These are phyloP conservation scores for Drepanosiphum platanoidis DNA, from an alignment of 2,888 invertebrate genomes.

Conservation along the genomic window DNA sequence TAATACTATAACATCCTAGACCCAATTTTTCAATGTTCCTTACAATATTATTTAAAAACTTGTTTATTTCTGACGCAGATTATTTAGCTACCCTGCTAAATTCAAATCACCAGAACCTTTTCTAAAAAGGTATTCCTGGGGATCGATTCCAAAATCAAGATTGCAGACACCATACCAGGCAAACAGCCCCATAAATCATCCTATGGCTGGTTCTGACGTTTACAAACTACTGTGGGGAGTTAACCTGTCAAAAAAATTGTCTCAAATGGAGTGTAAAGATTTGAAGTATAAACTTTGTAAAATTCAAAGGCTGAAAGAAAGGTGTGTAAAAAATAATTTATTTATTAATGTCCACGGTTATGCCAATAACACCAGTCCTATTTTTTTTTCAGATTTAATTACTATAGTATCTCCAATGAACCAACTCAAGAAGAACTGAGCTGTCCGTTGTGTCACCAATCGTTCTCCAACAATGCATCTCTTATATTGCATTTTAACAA, in stretches of 20 bases:
- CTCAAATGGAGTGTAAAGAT: conserved; percentile 12
- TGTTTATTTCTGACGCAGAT: not conserved
- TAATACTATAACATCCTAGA: too few species aligned
- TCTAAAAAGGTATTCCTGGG: conserved; percentile 21
- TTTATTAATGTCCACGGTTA: not conserved
- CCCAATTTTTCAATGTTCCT: not conserved
- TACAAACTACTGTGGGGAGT: conserved; percentile 47
- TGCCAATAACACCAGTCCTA: too few species aligned
- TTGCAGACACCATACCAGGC: conserved; percentile 6
- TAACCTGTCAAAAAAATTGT: not conserved
- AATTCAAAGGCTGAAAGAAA: conserved; percentile 47
- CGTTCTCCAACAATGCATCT: conserved; percentile 11
- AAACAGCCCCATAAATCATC: conserved; percentile 32
- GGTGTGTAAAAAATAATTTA: not conserved
- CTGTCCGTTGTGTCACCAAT: conserved; percentile 40
- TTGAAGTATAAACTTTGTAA: conserved; percentile 32
- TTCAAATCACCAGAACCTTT: conserved; percentile 35
- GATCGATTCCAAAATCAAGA: conserved; percentile 23
- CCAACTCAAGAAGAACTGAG: not conserved
- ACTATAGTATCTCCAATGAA: not conserved
- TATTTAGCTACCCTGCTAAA: conserved; percentile 7
- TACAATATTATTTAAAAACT: not conserved
- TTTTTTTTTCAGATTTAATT: conserved; percentile 20
- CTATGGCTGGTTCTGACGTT: conserved; percentile 59
- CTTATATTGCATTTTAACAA: conserved; percentile 37